Evolutionary conservation across 1,140 invertebrate genomes (phyloP).

Genomic region (Holotrichia oblita): DNA sequence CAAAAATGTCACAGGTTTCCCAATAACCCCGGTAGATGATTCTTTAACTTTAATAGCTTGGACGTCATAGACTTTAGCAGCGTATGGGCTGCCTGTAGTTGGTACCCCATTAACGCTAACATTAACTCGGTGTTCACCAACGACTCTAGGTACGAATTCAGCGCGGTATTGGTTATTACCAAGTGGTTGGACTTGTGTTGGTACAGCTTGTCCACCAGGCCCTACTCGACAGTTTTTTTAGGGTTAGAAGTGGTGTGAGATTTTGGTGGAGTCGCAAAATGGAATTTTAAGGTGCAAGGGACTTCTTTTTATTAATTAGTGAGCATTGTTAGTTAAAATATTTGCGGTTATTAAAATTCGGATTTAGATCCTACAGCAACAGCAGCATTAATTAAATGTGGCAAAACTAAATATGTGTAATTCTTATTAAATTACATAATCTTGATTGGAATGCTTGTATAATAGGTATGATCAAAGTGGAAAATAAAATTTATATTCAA

Average conservation of each 20-base stretch:
- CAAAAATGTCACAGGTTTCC: constrained; percentile 93
- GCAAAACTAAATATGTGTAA: too few relatives aligned
- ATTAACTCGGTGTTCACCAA: constrained; percentile 91
- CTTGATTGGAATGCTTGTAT: too few relatives aligned
- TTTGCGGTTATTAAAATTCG: too few relatives aligned
- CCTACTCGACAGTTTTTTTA: constrained; percentile 64
- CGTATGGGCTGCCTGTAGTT: constrained; percentile 88
- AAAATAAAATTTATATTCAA: too few relatives aligned
- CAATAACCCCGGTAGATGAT: constrained; percentile 88
- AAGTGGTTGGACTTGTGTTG: constrained; percentile 79
- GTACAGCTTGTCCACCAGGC: constrained; percentile 86
- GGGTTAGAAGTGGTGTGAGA: constrained; percentile 24
- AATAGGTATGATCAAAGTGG: too few relatives aligned
- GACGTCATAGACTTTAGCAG: constrained; percentile 95
- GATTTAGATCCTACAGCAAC: too few relatives aligned
- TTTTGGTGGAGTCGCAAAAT: not conserved
- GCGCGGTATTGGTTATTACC: constrained; percentile 82
- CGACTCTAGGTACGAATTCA: constrained; percentile 85
- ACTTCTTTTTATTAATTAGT: not conserved
- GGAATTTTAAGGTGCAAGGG: not conserved
- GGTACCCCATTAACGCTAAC: constrained; percentile 81
- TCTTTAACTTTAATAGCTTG: constrained; percentile 94
- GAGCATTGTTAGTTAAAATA: not conserved
- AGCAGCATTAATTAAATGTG: too few relatives aligned
- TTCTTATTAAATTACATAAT: too few relatives aligned